phyloP scores from a whole-genome alignment of 1,140 invertebrate species.

The Drosophila lini region DNA sequence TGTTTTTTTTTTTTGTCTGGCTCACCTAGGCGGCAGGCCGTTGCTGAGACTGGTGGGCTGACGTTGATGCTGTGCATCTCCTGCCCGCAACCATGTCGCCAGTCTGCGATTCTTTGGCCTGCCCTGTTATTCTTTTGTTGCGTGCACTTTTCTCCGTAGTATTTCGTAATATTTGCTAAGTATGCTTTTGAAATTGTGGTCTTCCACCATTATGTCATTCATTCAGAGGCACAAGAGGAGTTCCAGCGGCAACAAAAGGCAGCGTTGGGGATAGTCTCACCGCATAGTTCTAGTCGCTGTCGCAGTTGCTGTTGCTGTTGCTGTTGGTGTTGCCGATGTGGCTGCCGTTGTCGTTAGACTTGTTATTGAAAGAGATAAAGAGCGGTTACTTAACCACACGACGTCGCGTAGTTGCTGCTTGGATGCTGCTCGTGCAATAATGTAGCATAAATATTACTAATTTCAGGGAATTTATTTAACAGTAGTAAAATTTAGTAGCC shows the following conservation, averaged over 20 bases:
- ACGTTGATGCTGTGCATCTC: conserved; percentile 38
- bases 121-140: conserved; percentile 80
- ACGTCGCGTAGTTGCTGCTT: conserved; percentile 50
- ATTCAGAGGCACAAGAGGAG: conserved; percentile 46
- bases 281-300: conserved; percentile 53
- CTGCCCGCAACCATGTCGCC: conserved; percentile 15
- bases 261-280: conserved; percentile 40
- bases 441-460: conserved; percentile 81
- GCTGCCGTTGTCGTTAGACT: conserved; percentile 65
- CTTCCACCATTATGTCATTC: conserved; percentile 82
- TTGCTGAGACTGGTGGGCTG: conserved; percentile 14
- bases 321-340: conserved; percentile 9
- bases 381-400: conserved; percentile 79
- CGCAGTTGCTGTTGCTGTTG: conserved; percentile 14
- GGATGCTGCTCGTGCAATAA: conserved; percentile 64
- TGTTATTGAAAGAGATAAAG: conserved; percentile 81
- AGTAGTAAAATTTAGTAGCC: conserved; percentile 73
- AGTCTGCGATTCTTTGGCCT: conserved; percentile 30
- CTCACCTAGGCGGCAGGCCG: conserved; percentile 62
- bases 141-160: conserved; percentile 76
- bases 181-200: conserved; percentile 82
- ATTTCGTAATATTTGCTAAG: conserved; percentile 82
- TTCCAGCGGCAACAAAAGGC: conserved; percentile 38
- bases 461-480: conserved; percentile 80
- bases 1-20: conserved; percentile 46